phyloP scores from a whole-genome alignment of 1,140 invertebrate species.

The Parasteatoda tepidariorum region DNA sequence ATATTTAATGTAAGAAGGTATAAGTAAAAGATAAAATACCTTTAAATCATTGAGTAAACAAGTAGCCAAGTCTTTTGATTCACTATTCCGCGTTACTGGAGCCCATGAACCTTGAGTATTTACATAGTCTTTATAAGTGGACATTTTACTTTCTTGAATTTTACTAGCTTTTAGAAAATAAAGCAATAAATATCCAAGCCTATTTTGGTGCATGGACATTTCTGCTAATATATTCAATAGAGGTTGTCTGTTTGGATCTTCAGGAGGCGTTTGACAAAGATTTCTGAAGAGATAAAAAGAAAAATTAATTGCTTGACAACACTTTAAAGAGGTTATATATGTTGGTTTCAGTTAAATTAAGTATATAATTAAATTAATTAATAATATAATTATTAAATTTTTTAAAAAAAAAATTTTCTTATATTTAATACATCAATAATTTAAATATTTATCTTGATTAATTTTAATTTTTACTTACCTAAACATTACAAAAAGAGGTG shows the following conservation, averaged over 20 bases:
- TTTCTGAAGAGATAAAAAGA: conserved; percentile 73
- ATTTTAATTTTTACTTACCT: conserved; percentile 65
- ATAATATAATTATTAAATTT: conserved; percentile 8
- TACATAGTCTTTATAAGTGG: conserved; percentile 63
- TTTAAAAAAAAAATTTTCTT: conserved; percentile 10
- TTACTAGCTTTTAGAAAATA: conserved; percentile 85
- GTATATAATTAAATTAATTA: background rate
- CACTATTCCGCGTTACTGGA: conserved; percentile 51
- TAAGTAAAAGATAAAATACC: conserved; percentile 42
- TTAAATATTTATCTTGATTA: too few species aligned
- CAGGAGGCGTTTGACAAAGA: conserved; percentile 77
- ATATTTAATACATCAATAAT: too few species aligned
- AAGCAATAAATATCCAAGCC: conserved; percentile 85
- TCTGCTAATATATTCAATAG: conserved; percentile 80
- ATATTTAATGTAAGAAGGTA: background rate
- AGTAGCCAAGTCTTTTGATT: conserved; percentile 62
- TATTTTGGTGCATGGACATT: conserved; percentile 75
- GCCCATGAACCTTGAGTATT: conserved; percentile 59
- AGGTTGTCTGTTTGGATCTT: conserved; percentile 81
- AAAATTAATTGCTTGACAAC: too few species aligned
- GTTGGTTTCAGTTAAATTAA: too few species aligned
- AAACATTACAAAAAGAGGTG: conserved; percentile 84
- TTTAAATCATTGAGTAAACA: conserved; percentile 63
- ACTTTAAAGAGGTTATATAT: too few species aligned
- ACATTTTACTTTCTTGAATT: conserved; percentile 60